Base-by-base conservation (phyloP, 2,797 vertebrate species). In the Neopelma chrysocephalum region DNA sequence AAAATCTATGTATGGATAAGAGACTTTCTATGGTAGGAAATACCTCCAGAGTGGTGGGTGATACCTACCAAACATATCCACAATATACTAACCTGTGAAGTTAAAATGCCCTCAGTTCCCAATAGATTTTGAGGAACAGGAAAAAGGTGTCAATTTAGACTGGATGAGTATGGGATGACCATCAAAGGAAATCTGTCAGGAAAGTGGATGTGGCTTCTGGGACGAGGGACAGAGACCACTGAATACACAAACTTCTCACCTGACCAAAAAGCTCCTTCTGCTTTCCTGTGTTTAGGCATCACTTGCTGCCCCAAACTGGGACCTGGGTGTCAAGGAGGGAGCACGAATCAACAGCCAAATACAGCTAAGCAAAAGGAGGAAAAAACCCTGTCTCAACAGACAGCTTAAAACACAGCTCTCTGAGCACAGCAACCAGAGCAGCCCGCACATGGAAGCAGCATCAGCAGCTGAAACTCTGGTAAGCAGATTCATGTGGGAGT, bases 401-500 rank as follows among this genome's bases (percentile, higher is more conserved):
- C 47, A 92, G 79, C 48, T 89, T 84, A 53, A 79, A 89, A 93
- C 60, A 5, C 79, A 94, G 11, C 34, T 57, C 78, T 42, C 21
- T 0, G 2, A 83, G 58, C 76, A 58, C 69, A 71, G 82, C 62
- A 65, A 58, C 6, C 73, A 66, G 92, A 95, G 87, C 94, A 90
- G 79, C 65, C 82, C 72, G 79, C 12, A 12, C 79, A 83, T 47
- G 82, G 89, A 69, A 93, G 91, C 85, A 61, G 82, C 82, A 89
- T 62, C 87, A 88, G 82, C 82, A 95, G 93, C 87, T 86, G 82
- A 88, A 89, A 66, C 75, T 60, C 90, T 89, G 94, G 82, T 17
- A 14, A 76, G n/a, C 85, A 96, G 85, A 83, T 77, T 79, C 2
- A 53, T 70, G 90, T 94, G 90, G 85, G 94, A 95, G 95, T 94